A percentile compares a stretch with the other conserved stretches of the same genome.
phyloP scores from a whole-genome alignment of 2,113 vertebrate species.

The Clinocottus analis region DNA sequence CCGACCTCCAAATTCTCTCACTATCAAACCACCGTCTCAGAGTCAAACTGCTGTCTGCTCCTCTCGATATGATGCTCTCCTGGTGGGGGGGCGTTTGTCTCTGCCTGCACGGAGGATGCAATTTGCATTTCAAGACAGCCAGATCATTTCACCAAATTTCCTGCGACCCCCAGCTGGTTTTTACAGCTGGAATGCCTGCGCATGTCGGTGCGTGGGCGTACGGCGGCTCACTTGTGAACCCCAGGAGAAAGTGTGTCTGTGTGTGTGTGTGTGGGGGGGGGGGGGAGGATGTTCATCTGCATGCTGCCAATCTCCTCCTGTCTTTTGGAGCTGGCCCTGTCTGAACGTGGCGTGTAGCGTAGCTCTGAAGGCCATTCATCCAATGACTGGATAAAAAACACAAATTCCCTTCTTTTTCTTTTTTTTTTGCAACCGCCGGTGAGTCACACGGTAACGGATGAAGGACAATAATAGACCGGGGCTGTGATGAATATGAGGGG shows the following conservation, averaged over 20 bases:
- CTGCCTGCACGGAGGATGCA: neutral
- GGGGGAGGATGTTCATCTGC: slow-evolving; percentile 16
- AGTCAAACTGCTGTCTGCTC: slow-evolving; percentile 15
- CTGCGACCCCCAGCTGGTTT: slow-evolving; percentile 21
- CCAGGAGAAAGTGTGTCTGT: neutral
- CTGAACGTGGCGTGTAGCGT: slow-evolving; percentile 15
- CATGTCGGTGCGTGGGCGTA: slow-evolving; percentile 21
- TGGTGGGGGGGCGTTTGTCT: neutral
- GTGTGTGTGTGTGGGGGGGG: neutral
- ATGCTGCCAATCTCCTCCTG: slow-evolving; percentile 38
- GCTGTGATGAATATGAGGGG: slow-evolving; percentile 75
- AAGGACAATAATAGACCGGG: slow-evolving; percentile 59
- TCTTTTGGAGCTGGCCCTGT: slow-evolving; percentile 18
- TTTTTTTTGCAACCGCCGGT: slow-evolving; percentile 12
- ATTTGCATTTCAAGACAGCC: slow-evolving; percentile 27
- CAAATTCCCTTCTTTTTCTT: neutral
- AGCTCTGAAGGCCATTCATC: slow-evolving; percentile 45
- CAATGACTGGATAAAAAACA: slow-evolving; percentile 47
- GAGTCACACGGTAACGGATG: slow-evolving; percentile 66
- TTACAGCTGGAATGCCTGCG: slow-evolving; percentile 20
- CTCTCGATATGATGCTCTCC: neutral
- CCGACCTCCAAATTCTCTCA: neutral
- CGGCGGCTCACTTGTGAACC: slow-evolving; percentile 7
- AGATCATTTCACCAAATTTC: slow-evolving; percentile 25
- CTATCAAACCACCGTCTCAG: neutral